Percentiles rank a stretch among this genome's conserved stretches.
Evolutionary conservation across 2,113 vertebrate genomes (phyloP).

Genomic region (Gasterosteus nipponicus): DNA sequence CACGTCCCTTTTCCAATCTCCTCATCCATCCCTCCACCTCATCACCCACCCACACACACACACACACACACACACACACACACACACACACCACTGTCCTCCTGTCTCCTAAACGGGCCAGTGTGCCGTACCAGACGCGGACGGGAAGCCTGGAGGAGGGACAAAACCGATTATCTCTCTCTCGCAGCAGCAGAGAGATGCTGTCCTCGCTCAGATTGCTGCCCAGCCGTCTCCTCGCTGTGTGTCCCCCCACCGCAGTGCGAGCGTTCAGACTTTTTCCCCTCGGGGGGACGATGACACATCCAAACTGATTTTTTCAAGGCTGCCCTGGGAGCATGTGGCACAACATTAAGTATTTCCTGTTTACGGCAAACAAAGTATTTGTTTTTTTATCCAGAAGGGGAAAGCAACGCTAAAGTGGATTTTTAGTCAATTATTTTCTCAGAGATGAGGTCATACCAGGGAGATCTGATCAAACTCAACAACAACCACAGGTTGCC

Average conservation of each 20-base stretch:
- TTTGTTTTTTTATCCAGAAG: slow-evolving; percentile 13
- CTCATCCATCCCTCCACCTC: slow-evolving; percentile 47
- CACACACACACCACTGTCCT: slow-evolving; percentile 23
- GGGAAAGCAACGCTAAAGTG: not conserved
- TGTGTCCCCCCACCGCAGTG: slow-evolving; percentile 6
- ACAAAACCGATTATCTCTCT: slow-evolving; percentile 74
- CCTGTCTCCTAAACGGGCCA: slow-evolving; percentile 62
- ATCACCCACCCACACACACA: not conserved
- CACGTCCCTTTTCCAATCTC: slow-evolving; percentile 48
- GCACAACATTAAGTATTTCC: slow-evolving; percentile 1
- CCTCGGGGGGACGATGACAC: slow-evolving; percentile 15
- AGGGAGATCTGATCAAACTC: not conserved
- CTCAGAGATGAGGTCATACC: not conserved
- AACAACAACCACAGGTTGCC: no score
- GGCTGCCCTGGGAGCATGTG: slow-evolving; percentile 17
- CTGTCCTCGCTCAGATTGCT: slow-evolving; percentile 47
- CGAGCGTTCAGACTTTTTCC: slow-evolving; percentile 21
- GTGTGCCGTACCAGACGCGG: slow-evolving; percentile 59
- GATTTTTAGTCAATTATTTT: not conserved
- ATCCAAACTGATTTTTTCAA: slow-evolving; percentile 40
- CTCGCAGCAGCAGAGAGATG: slow-evolving; percentile 46
- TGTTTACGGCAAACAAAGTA: slow-evolving; percentile 9
- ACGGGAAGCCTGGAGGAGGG: slow-evolving; percentile 68
- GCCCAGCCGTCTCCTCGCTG: slow-evolving; percentile 3
- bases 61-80: not conserved